phyloP scores from a whole-genome alignment of 2,888 invertebrate genomes.

The Parthenolecanium corni region DNA sequence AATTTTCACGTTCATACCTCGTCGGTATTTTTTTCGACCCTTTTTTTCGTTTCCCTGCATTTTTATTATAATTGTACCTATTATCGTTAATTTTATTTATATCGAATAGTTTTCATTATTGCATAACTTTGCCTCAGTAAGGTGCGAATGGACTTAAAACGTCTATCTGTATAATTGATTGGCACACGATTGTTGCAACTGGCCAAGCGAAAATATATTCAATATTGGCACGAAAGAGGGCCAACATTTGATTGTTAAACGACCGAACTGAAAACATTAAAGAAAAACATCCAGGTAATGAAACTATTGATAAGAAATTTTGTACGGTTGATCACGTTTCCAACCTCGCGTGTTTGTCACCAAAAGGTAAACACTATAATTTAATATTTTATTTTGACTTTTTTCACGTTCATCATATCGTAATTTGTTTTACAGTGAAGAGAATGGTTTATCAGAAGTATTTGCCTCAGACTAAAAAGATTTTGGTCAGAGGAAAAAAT shows the following conservation, averaged over 20 bases:
- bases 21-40: background rate
- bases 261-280: background rate
- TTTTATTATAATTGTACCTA: background rate
- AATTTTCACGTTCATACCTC: background rate
- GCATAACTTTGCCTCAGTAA: conserved; percentile 27
- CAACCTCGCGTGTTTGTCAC: too few species aligned
- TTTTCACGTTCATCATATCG: too few species aligned
- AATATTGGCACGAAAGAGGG: conserved; percentile 14
- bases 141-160: conserved; percentile 24
- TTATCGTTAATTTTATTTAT: background rate
- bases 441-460: too few species aligned
- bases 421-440: too few species aligned
- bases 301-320: too few species aligned
- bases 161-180: conserved; percentile 25
- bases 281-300: conserved; percentile 1
- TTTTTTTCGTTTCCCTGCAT: background rate
- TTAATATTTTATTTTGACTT: too few species aligned
- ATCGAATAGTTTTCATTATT: conserved; percentile 26
- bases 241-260: conserved; percentile 10
- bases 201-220: conserved; percentile 16
- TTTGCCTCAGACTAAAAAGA: too few species aligned
- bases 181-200: conserved; percentile 24
- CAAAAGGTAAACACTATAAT: too few species aligned
- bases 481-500: too few species aligned
- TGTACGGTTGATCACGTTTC: too few species aligned